Evolutionary conservation across 1,140 invertebrate genomes (phyloP).

Genomic region (Pteromalus puparum): DNA sequence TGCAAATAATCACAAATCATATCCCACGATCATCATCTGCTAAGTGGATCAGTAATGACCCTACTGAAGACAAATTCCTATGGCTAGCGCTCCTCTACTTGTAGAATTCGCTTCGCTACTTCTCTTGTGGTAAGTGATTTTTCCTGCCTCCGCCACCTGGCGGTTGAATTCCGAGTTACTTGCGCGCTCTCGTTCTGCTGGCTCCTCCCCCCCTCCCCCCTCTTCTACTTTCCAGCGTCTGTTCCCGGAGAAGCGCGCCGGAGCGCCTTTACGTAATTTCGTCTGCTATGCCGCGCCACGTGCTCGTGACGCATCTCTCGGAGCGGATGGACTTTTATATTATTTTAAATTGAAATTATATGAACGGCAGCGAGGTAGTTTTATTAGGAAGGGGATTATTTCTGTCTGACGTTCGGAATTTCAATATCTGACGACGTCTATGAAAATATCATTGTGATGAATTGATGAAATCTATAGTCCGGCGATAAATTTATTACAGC

Average conservation of each 20-base stretch:
- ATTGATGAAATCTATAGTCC: too few relatives aligned
- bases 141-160: not conserved
- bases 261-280: too few relatives aligned
- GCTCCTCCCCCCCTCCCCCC: not conserved
- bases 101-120: not conserved
- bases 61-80: slow-evolving; percentile 59
- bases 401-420: too few relatives aligned
- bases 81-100: not conserved
- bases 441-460: too few relatives aligned
- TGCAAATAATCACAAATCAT: slow-evolving; percentile 68
- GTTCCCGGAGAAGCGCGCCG: not conserved
- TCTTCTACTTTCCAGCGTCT: not conserved
- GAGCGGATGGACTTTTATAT: too few relatives aligned
- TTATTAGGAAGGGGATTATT: too few relatives aligned
- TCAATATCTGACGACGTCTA: too few relatives aligned
- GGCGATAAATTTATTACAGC: too few relatives aligned
- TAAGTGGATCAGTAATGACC: slow-evolving; percentile 66
- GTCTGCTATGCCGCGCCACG: not conserved
- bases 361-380: too few relatives aligned
- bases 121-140: not conserved
- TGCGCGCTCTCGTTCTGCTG: not conserved
- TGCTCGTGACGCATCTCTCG: not conserved
- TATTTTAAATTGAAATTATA: too few relatives aligned
- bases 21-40: slow-evolving; percentile 67
- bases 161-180: not conserved